Evolutionary conservation across 2,797 vertebrate genomes (phyloP).

Genomic region (Enteromius viviparus): DNA sequence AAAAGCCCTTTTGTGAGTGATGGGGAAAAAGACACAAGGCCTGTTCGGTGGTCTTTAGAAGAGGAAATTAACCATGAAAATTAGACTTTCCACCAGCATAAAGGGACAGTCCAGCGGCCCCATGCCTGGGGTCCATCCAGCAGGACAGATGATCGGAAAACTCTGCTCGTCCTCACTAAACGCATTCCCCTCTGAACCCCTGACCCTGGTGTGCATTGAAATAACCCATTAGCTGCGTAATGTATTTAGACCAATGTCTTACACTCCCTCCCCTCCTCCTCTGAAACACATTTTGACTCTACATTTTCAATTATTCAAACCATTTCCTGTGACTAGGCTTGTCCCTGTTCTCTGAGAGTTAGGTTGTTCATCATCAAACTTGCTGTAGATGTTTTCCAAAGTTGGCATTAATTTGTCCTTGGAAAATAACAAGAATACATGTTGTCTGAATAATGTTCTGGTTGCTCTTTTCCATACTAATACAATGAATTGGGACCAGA

Average conservation of each 20-base stretch:
- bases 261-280: conserved; percentile 60
- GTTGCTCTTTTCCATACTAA: background rate
- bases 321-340: conserved; percentile 70
- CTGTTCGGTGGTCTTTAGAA: conserved; percentile 43
- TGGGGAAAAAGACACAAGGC: conserved; percentile 18
- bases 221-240: conserved; percentile 77
- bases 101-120: conserved; percentile 37
- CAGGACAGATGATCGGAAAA: conserved; percentile 58
- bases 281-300: conserved; percentile 74
- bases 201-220: conserved; percentile 70
- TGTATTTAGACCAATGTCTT: conserved; percentile 69
- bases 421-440: conserved; percentile 26
- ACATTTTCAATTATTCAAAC: conserved; percentile 80
- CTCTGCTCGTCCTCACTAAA: conserved; percentile 63
- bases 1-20: conserved; percentile 8
- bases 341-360: conserved; percentile 58
- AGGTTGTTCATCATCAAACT: conserved; percentile 46
- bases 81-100: conserved; percentile 31
- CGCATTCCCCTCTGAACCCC: conserved; percentile 70
- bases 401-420: background rate
- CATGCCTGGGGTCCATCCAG: conserved; percentile 48
- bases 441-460: background rate
- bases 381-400: conserved; percentile 15
- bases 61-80: conserved; percentile 53
- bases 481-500: background rate